A percentile compares a stretch with the other conserved stretches of the same genome.
Evolutionary conservation across 2,113 vertebrate species (phyloP).

Genomic region (Halichoeres trimaculatus): DNA sequence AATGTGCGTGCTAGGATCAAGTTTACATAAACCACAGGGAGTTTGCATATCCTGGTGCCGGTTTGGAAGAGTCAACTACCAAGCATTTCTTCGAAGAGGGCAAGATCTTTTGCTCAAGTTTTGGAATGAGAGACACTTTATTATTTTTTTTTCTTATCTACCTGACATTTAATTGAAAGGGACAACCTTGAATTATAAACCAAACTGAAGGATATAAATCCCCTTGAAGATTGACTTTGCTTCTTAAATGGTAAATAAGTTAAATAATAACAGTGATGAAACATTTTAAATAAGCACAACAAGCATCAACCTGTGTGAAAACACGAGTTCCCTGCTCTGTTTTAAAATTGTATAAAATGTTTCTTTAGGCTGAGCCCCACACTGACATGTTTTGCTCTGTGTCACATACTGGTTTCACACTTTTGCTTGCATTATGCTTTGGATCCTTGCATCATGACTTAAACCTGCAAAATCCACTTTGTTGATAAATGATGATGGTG

Average conservation of each 20-base stretch:
- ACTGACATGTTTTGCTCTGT: constrained; percentile 39
- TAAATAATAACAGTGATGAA: neutral
- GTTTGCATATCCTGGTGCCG: constrained; percentile 71
- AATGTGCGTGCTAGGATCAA: constrained; percentile 35
- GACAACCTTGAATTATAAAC: too few relatives aligned
- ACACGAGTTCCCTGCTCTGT: constrained; percentile 20
- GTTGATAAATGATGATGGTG: constrained; percentile 46
- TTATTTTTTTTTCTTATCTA: too few relatives aligned
- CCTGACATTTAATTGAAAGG: too few relatives aligned
- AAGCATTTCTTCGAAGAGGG: constrained; percentile 32
- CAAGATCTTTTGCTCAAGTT: constrained; percentile 21
- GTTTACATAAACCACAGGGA: constrained; percentile 67
- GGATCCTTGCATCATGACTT: constrained; percentile 41
- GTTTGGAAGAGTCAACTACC: constrained; percentile 35
- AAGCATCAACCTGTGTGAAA: constrained; percentile 1
- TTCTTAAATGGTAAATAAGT: neutral
- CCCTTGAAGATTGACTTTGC: neutral
- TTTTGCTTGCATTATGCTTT: constrained; percentile 60
- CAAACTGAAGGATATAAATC: too few relatives aligned
- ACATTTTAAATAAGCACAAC: neutral
- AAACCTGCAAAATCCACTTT: constrained; percentile 39
- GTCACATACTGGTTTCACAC: constrained; percentile 61
- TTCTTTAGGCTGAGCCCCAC: constrained; percentile 49
- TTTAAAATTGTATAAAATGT: constrained; percentile 47
- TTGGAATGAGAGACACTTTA: too few relatives aligned